These are phyloP conservation scores for Microdon myrmicae DNA, from an alignment of 2,888 invertebrate species.

Conservation along the genomic window DNA sequence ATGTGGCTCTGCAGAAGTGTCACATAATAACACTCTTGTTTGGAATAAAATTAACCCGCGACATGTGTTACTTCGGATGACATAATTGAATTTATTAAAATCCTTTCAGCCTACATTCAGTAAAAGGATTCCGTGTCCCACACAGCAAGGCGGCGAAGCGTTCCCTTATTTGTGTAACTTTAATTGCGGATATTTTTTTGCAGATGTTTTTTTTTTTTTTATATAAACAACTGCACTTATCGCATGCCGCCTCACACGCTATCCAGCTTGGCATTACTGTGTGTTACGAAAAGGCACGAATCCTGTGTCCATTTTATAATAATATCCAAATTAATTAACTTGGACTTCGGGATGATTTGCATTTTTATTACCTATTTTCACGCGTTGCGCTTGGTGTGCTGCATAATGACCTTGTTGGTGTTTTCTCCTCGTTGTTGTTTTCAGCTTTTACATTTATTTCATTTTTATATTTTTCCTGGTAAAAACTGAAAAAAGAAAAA, in stretches of 20 bases:
- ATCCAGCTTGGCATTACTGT: neutral
- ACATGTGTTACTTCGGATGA: constrained; percentile 40
- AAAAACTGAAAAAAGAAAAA: constrained; percentile 10
- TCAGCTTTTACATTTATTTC: constrained; percentile 36
- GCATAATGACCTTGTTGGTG: neutral
- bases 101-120: constrained; percentile 27
- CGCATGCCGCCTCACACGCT: constrained; percentile 20
- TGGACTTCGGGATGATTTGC: constrained; percentile 50
- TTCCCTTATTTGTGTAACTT: constrained; percentile 1
- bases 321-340: constrained; percentile 53
- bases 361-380: constrained; percentile 51
- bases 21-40: too few species aligned
- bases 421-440: neutral
- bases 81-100: constrained; percentile 45
- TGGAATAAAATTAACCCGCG: constrained; percentile 35
- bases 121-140: constrained; percentile 12
- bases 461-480: constrained; percentile 25
- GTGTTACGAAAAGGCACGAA: constrained; percentile 35
- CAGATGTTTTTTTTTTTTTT: neutral
- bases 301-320: constrained; percentile 47
- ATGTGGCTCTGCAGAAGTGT: too few species aligned
- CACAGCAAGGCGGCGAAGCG: neutral
- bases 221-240: constrained; percentile 26
- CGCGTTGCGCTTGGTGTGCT: constrained; percentile 7
- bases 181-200: constrained; percentile 3